phyloP scores from a whole-genome alignment of 2,888 invertebrate genomes.

The Teleogryllus oceanicus region DNA sequence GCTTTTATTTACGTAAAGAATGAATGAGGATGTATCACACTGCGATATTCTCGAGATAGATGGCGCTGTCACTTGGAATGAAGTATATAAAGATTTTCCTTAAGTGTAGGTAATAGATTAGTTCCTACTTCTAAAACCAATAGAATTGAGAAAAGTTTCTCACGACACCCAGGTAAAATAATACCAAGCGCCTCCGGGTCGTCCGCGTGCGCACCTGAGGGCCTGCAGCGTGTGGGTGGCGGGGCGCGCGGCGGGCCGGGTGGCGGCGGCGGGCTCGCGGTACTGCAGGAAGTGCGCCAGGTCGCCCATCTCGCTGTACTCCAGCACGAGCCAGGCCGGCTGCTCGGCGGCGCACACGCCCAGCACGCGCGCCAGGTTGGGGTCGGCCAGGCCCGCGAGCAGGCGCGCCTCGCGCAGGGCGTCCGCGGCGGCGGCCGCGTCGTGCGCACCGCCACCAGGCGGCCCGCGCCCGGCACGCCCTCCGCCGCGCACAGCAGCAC shows the following conservation, averaged over 20 bases:
- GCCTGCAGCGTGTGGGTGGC: slow-evolving; percentile 46
- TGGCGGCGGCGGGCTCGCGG: slow-evolving; percentile 46
- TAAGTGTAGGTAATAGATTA: too few species aligned
- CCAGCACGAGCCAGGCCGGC: slow-evolving; percentile 66
- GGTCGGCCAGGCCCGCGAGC: slow-evolving; percentile 63
- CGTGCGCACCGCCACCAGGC: slow-evolving; percentile 56
- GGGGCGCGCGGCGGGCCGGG: slow-evolving; percentile 45
- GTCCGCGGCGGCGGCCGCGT: slow-evolving; percentile 51
- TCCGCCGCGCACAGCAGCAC: slow-evolving; percentile 57
- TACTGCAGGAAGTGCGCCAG: slow-evolving; percentile 63
- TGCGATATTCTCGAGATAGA: too few species aligned
- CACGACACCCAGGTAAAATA: too few species aligned
- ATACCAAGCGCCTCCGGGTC: too few species aligned
- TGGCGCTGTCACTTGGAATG: too few species aligned
- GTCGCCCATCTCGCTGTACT: slow-evolving; percentile 73
- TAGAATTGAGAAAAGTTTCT: too few species aligned
- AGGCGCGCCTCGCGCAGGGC: slow-evolving; percentile 63
- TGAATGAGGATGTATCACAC: too few species aligned
- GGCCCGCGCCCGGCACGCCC: slow-evolving; percentile 50
- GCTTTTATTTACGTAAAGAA: too few species aligned
- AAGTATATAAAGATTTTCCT: too few species aligned
- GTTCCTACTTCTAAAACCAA: too few species aligned
- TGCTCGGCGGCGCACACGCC: slow-evolving; percentile 54
- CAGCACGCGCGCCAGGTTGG: slow-evolving; percentile 63
- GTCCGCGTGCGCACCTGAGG: slow-evolving; percentile 44